Evolutionary conservation across 2,888 invertebrate genomes (phyloP).

Genomic region (Syrphus vitripennis): DNA sequence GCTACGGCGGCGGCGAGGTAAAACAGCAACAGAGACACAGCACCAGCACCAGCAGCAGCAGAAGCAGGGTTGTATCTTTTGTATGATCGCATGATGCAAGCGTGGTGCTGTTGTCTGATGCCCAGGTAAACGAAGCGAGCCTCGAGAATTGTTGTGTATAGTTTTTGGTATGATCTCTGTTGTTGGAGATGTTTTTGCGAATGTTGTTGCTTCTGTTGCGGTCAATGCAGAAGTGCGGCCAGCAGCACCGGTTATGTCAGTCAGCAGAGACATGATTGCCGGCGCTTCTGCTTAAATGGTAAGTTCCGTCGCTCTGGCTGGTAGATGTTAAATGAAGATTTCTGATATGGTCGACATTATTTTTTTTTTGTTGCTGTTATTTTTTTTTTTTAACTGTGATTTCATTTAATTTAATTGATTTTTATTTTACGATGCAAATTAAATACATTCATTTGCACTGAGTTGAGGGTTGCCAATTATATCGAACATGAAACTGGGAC

Average conservation of each 20-base stretch:
- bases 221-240: constrained; percentile 14
- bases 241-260: not conserved
- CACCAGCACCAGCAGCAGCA: constrained; percentile 18
- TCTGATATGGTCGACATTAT: not conserved
- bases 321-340: not conserved
- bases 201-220: constrained; percentile 60
- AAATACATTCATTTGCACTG: constrained; percentile 1
- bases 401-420: constrained; percentile 28
- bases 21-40: constrained; percentile 22
- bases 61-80: constrained; percentile 50
- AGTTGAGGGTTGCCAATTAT: not conserved
- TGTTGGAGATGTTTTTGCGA: constrained; percentile 44
- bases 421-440: not conserved
- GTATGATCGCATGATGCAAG: constrained; percentile 57
- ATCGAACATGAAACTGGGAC: constrained; percentile 25
- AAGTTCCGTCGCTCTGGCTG: not conserved
- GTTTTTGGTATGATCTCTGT: constrained; percentile 57
- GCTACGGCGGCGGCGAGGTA: not conserved
- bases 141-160: not conserved
- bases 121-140: not conserved
- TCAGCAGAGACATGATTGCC: constrained; percentile 53
- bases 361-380: not conserved
- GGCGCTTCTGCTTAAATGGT: constrained; percentile 58
- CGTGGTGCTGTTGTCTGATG: constrained; percentile 61
- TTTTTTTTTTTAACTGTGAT: not conserved